Base-by-base conservation (phyloP, 35 echinoderm and acorn worm species). In the Apostichopus californicus region DNA sequence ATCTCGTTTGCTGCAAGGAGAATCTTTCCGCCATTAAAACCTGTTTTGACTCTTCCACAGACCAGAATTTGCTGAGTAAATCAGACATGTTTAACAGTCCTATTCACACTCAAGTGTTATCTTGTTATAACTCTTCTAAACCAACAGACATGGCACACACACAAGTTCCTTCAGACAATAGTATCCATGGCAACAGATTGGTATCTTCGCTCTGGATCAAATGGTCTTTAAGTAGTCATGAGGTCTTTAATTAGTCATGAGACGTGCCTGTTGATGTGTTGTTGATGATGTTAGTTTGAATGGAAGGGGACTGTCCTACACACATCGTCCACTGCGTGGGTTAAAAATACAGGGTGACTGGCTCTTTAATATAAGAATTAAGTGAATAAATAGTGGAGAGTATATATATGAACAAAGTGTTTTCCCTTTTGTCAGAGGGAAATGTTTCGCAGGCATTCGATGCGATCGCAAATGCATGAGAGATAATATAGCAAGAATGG, bases 31-130 rank as follows among this genome's bases (percentile, higher is more conserved):
- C 34, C 34, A 46, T 46, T 46, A 46, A 46, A 46, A 46, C 34
- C 34, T 46, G 34, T 3, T 14, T 68, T 68, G 64, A 18, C 18
- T 18, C 64, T 68, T 68, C 64, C 64, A 5, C 11, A 14, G 64
- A 8, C 11, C 64, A 68, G 64, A 68, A 5, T 68, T 68, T 68
- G 64, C 64, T 68, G 64, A 68, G 64, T 68, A 68, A 68, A 83
- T 83, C 80, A 83, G 53, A 83, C n/a, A 68, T 83, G 80, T 83
- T 83, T 83, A 83, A 83, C 25, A 55, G 55, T 83, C 80, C 52
- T 83, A 83, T 83, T 83, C 80, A 83, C 80, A 83, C 80, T 83
- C 7, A 56, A 83, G 80, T 83, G 80, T 83, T 83, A 83, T 83
- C 80, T 83, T 83, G 80, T 83, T 55, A 14, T 10, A 34, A 5